phyloP scores from a whole-genome alignment of 2,888 invertebrate species.

The Watsonalla cultraria region DNA sequence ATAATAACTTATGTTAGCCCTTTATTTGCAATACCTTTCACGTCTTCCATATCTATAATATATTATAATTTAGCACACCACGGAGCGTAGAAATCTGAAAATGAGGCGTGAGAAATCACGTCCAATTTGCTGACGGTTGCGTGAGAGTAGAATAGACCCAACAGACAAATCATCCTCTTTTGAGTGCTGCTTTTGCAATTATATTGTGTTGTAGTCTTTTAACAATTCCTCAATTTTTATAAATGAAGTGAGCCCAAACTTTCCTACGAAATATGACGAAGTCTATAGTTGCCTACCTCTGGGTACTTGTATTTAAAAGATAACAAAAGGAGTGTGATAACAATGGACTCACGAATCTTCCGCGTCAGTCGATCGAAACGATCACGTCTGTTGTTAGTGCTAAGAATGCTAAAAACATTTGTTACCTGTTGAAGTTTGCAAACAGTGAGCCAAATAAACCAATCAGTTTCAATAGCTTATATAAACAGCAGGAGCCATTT shows the following conservation, averaged over 20 bases:
- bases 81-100: neutral
- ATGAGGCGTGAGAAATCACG: neutral
- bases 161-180: neutral
- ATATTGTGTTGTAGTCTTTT: neutral
- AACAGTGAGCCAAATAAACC: neutral
- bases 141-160: neutral
- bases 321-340: neutral
- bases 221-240: too few species aligned
- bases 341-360: neutral
- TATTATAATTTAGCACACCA: too few species aligned
- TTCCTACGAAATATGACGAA: too few species aligned
- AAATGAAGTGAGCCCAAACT: too few species aligned
- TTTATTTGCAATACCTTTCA: too few species aligned
- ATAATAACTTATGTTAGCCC: too few species aligned
- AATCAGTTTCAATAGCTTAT: neutral
- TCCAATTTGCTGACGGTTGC: neutral
- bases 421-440: neutral
- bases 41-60: too few species aligned
- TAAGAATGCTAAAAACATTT: neutral
- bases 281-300: neutral
- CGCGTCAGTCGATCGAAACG: neutral
- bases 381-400: neutral
- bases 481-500: neutral
- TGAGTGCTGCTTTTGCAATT: neutral
- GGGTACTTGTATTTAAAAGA: neutral